phyloP scores from a whole-genome alignment of 2,888 invertebrate species.

The Alcis repandata region DNA sequence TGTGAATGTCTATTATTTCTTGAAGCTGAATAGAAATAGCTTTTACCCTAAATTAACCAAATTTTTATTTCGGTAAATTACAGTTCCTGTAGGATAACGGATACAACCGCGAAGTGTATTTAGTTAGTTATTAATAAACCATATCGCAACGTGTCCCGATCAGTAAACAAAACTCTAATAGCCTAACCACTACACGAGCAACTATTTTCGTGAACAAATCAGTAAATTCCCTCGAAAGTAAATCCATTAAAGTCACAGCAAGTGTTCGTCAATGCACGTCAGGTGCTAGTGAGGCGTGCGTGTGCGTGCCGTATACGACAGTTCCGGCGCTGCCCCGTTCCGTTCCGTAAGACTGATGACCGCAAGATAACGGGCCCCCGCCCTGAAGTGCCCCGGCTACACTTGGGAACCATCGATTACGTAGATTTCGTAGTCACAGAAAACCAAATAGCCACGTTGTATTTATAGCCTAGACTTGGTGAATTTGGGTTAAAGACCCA shows the following conservation, averaged over 20 bases:
- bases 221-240: slow-evolving; percentile 33
- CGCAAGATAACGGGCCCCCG: slow-evolving; percentile 79
- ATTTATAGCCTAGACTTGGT: too few relatives aligned
- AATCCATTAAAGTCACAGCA: slow-evolving; percentile 30
- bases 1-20: too few relatives aligned
- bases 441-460: too few relatives aligned
- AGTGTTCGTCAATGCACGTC: slow-evolving; percentile 37
- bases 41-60: too few relatives aligned
- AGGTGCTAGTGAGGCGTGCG: slow-evolving; percentile 58
- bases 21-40: too few relatives aligned
- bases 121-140: slow-evolving; percentile 1
- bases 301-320: slow-evolving; percentile 67
- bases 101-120: too few relatives aligned
- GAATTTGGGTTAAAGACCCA: too few relatives aligned
- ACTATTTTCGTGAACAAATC: too few relatives aligned
- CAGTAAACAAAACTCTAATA: too few relatives aligned
- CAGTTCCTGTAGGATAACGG: too few relatives aligned
- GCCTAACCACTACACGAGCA: too few relatives aligned
- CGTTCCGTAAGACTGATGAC: slow-evolving; percentile 76
- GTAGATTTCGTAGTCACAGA: not conserved
- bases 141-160: slow-evolving; percentile 27
- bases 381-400: slow-evolving; percentile 49
- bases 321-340: slow-evolving; percentile 63
- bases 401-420: slow-evolving; percentile 54
- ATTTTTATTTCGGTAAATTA: too few relatives aligned